Conservation (phyloP, 2,113 vertebrate species). For the Prinia subflava region DNA sequence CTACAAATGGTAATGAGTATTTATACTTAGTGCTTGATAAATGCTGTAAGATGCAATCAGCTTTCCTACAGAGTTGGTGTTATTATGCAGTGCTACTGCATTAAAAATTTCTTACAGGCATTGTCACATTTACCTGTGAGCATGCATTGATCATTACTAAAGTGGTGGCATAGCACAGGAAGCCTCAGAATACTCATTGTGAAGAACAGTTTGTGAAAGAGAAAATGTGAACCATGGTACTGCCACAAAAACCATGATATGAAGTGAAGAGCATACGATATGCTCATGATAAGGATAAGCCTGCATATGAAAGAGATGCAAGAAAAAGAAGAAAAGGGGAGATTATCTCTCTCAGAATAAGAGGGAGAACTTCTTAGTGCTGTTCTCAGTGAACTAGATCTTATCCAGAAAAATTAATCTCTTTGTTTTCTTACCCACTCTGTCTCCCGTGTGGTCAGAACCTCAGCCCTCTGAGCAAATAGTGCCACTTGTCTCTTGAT, state of each 20-base stretch:
- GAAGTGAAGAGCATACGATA: not conserved
- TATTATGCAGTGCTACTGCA: not conserved
- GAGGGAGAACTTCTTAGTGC: not conserved
- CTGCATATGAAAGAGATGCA: not conserved
- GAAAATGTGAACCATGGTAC: not conserved
- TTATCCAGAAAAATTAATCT: not conserved
- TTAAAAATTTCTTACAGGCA: not conserved
- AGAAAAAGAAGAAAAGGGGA: not conserved
- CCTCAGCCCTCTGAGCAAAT: not conserved
- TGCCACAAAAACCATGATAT: not conserved
- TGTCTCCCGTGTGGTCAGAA: not conserved
- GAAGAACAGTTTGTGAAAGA: not conserved
- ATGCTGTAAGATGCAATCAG: not conserved
- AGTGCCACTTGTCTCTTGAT: not conserved
- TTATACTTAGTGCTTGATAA: not conserved
- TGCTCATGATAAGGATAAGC: not conserved
- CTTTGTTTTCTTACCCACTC: not conserved
- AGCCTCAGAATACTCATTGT: not conserved
- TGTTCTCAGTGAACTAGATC: not conserved
- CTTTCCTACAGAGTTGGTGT: not conserved
- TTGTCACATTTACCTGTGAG: not conserved
- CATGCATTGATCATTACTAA: not conserved
- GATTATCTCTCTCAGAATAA: not conserved
- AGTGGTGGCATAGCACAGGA: not conserved
- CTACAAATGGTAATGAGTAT: not conserved